Base-by-base conservation (phyloP, 1,140 invertebrate species). In the Phthorimaea operculella region DNA sequence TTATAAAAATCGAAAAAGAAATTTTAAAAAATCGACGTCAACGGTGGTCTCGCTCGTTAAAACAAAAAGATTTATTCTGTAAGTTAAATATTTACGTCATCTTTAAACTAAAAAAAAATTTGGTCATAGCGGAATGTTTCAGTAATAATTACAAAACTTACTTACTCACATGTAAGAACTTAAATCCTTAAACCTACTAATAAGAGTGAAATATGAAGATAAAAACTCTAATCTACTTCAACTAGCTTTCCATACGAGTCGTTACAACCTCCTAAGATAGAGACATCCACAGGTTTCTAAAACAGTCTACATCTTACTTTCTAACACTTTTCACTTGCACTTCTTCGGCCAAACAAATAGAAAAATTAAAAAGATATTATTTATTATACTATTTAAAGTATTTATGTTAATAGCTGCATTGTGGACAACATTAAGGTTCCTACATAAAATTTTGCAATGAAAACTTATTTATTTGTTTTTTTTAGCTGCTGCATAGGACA, bases 51-150 rank as follows among this genome's bases (percentile, higher is more conserved):
- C 34, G 15, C 28, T 59, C 57, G 51, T 54, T 33, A 52, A 39
- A 39, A 39, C 36, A 10, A 39, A 39, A 9, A 12, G 1, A n/a
- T 5, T 12, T 39, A 39, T 39, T 14, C 44, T 47, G n/a, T 14
- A 15, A 47, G 44, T 34, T 34, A 51, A 48, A 18, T 36, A 42
- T 16, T 21, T 36, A 14, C 33, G 21, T 50, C 34, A 4, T 42
- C 15, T 52, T 58, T 42, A 9, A 54, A 18, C 36, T 54, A 54
- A 14, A 11, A 47, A 8, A 53, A 9, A 57, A 56, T 59, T 63
- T 67, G 59, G 56, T 60, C 50, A 58, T 55, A 58, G 60, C 57
- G 66, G 66, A 71, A 66, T 68, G 66, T 68, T 57, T 52, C 39
- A 66, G 66, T 66, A 68, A 51, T 56, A 59, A 57, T 34, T 47